Conservation (phyloP, 2,888 invertebrate species). For the Cryptophagus acutangulus region DNA sequence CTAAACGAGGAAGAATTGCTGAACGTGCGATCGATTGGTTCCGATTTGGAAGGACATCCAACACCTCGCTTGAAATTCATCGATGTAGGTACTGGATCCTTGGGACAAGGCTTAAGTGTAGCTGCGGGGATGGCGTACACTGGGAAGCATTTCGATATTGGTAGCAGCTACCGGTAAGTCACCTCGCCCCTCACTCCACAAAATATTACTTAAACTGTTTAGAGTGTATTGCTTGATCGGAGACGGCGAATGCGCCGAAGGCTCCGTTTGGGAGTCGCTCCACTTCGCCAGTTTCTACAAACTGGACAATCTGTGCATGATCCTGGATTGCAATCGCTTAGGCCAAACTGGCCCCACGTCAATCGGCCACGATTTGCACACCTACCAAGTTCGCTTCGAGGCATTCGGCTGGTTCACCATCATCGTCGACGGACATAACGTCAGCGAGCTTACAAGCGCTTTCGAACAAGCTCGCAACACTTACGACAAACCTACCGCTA, state of each 20-base stretch:
- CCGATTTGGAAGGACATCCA: constrained; percentile 97
- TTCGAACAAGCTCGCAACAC: constrained; percentile 72
- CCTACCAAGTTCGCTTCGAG: constrained; percentile 76
- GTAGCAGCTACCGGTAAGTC: constrained; percentile 65
- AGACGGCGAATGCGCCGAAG: constrained; percentile 98
- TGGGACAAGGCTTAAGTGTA: constrained; percentile 93
- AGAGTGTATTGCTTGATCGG: constrained; percentile 94
- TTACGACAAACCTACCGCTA: constrained; percentile 80
- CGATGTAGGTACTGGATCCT: constrained; percentile 96
- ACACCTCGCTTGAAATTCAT: constrained; percentile 94
- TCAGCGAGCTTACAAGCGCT: constrained; percentile 82
- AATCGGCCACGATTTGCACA: constrained; percentile 82
- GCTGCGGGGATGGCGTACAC: constrained; percentile 98
- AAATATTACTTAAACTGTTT: constrained; percentile 1
- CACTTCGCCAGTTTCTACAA: constrained; percentile 92
- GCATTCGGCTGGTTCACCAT: constrained; percentile 87
- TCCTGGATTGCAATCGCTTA: constrained; percentile 93
- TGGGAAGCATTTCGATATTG: constrained; percentile 77
- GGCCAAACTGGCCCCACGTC: constrained; percentile 96
- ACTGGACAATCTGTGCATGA: constrained; percentile 91
- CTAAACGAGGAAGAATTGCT: constrained; percentile 76
- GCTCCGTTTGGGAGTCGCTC: constrained; percentile 95
- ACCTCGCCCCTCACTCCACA: constrained; percentile 7
- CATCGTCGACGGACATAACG: constrained; percentile 94
- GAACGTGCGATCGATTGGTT: constrained; percentile 83